Evolutionary conservation across 2,797 vertebrate species (phyloP), one percentile per base, ranked within the genome.

Genomic region (Gymnopithys bicolor): DNA sequence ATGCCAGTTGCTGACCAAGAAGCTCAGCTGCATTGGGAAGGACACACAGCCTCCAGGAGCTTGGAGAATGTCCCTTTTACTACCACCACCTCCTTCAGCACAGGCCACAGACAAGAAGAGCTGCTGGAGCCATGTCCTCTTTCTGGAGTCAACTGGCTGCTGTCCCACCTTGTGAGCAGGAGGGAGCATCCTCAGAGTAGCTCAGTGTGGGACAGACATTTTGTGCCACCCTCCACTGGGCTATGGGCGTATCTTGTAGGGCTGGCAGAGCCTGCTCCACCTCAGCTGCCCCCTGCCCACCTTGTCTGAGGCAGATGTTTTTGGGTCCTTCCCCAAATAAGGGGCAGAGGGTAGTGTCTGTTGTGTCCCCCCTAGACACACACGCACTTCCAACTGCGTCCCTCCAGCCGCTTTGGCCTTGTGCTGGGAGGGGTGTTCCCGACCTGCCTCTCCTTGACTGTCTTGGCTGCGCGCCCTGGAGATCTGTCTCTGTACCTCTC

Each of bases 391-490:
- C 1, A 1, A 23, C 49, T 21, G 46, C 0, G 4, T 73, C 83
- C 73, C 80, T 95, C 66, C 84, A 86, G 92, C 58, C 22, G 0
- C 79, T 60, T 88, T 68, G 94, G 89, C 93, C 91, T 94, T 87
- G 76, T 77, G 55, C 88, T 69, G 25, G 63, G 91, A 95, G 71
- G 71, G 91, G 58, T 5, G 0, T 79, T 77, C 75, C 89, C 0
- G 2, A 25, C 37, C 91, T 58, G 82, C 51, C 73, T 90, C 56
- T 83, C 80, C 59, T 25, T 18, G 2, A 6, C 80, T 27, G 66
- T 28, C 49, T 48, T 24, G 3, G 5, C 53, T 3, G 1, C 0
- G 0, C 0, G 3, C 74, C 5, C 2, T 11, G 60, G 53, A 46
- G 80, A 91, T 15, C 43, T 2, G 3, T 66, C 73, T 78, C 78